phyloP scores from a whole-genome alignment of 2,888 invertebrate species.

The Acronicta psi region DNA sequence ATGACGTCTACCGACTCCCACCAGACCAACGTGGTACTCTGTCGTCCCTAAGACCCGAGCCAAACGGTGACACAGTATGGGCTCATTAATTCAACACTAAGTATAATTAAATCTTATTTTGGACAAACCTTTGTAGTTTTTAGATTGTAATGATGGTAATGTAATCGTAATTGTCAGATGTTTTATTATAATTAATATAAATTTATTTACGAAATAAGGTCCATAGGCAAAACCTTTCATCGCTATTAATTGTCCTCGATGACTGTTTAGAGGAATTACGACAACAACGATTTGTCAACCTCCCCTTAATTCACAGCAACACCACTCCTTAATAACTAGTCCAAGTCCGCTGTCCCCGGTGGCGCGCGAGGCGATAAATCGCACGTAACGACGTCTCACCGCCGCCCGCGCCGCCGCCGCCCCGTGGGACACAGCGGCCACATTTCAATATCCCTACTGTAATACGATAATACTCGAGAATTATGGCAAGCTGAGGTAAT shows the following conservation, averaged over 20 bases:
- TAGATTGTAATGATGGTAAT: too few relatives aligned
- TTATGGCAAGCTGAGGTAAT: slow-evolving; percentile 10
- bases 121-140: too few relatives aligned
- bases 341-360: slow-evolving; percentile 11
- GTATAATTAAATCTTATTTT: too few relatives aligned
- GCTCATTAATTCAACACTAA: too few relatives aligned
- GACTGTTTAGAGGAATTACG: not conserved
- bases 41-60: too few relatives aligned
- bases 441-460: slow-evolving; percentile 39
- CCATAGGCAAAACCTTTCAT: not conserved
- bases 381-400: slow-evolving; percentile 30
- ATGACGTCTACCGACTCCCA: too few relatives aligned
- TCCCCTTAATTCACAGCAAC: not conserved
- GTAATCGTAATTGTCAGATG: too few relatives aligned
- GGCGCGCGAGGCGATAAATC: slow-evolving; percentile 33
- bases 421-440: slow-evolving; percentile 18
- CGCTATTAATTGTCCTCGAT: not conserved
- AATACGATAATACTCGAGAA: slow-evolving; percentile 17
- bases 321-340: slow-evolving; percentile 11
- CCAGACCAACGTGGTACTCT: too few relatives aligned
- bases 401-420: not conserved
- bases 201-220: too few relatives aligned
- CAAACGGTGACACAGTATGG: too few relatives aligned
- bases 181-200: too few relatives aligned
- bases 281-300: slow-evolving; percentile 9